Evolutionary conservation across 2,113 vertebrate species (phyloP), one percentile per base, ranked within the genome.

Genomic region (Sciurus niger): DNA sequence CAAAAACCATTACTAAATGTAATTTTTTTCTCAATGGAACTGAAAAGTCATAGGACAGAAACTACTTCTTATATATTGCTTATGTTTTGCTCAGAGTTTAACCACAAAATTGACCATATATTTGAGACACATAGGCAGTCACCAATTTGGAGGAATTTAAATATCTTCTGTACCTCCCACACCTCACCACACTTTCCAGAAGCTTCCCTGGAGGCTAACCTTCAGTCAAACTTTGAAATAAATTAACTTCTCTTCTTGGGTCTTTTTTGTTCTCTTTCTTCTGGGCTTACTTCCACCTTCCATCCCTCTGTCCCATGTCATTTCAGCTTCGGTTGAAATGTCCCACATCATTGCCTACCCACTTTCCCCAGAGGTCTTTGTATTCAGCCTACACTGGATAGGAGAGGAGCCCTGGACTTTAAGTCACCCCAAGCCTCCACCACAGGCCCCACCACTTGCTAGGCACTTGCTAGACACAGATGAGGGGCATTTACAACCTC

Each of bases 21-120:
- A 70, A 51, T 74, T 53, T 80, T 40, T 79, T 65, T 24, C 65
- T 18, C 22, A 40, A 6, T 51, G 43, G 67, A 30, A 68, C 37
- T 51, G 37, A 92, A 87, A 84, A 72, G 16, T 58, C 46, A 37
- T 40, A 96, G 83, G 22, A 60, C 46, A 85, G 32, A 93, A 92
- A 86, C 40, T 46, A 22, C 25, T 86, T 93, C 73, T 46, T 51
- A 51, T 18, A 28, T 1, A 20, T 86, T 88, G 51, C 37, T n/a
- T 74, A 25, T 68, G 34, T 68, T 48, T 74, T 4, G 40, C 82
- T 87, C 37, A 77, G 37, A 51, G 30, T 34, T 76, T 72, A 55
- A 63, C 70, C 63, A 79, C 30, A 43, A 65, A 78, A 80, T 76
- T 48, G 80, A 37, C 51, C 65, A 43, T 30, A 28, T 30, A 37